These are phyloP conservation scores for Agrochola lota DNA, from an alignment of 2,888 invertebrate genomes.

Conservation along the genomic window DNA sequence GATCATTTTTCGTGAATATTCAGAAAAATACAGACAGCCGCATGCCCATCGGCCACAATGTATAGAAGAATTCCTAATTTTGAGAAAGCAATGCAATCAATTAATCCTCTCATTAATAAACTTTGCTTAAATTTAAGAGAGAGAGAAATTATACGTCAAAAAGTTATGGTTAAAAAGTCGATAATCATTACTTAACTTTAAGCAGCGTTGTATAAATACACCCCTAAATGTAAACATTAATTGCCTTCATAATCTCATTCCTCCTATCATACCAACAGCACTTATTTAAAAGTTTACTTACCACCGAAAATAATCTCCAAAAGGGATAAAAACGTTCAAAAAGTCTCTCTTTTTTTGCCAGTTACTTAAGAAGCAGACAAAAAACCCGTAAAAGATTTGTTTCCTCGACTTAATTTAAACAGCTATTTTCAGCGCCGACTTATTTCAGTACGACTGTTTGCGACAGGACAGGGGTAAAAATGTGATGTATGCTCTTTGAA, in stretches of 20 bases:
- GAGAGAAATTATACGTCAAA: neutral
- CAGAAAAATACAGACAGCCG: too few relatives aligned
- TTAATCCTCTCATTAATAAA: neutral
- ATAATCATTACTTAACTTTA: too few relatives aligned
- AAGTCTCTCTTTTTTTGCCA: constrained; percentile 10
- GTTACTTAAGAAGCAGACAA: constrained; percentile 8
- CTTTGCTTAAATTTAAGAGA: too few relatives aligned
- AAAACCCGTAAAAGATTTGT: constrained; percentile 7
- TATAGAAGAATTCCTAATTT: neutral
- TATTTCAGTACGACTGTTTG: constrained; percentile 20
- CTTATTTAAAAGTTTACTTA: neutral
- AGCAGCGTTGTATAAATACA: too few relatives aligned
- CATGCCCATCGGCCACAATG: too few relatives aligned
- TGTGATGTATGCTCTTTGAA: constrained; percentile 9
- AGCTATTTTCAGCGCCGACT: constrained; percentile 23
- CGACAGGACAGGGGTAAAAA: constrained; percentile 30
- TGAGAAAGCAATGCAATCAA: neutral
- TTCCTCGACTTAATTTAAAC: constrained; percentile 18
- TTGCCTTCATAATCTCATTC: neutral
- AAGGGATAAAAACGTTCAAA: constrained; percentile 19
- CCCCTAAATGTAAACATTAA: neutral
- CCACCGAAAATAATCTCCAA: constrained; percentile 8
- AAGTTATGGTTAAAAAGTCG: neutral
- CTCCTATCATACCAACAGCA: neutral
- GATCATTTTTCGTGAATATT: too few relatives aligned